Conservation (phyloP, 2,888 invertebrate genomes). For the Scrobipalpa costella region DNA sequence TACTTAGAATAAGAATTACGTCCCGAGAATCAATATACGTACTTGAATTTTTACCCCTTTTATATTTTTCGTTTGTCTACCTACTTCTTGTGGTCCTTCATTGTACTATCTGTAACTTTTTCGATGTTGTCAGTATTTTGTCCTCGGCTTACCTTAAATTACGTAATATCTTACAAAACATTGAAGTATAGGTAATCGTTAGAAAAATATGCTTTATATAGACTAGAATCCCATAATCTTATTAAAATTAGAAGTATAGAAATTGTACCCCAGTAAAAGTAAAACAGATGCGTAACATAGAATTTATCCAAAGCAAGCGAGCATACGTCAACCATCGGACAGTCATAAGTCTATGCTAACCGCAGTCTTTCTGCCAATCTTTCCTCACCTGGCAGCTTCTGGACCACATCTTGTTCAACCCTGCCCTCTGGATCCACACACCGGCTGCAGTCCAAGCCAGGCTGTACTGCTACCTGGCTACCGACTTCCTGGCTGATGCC, state of each 20-base stretch:
- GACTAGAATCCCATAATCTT: not conserved
- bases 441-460: conserved; percentile 97
- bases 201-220: too few species aligned
- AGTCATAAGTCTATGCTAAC: conserved; percentile 81
- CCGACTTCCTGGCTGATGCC: conserved; percentile 98
- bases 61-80: not conserved
- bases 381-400: conserved; percentile 97
- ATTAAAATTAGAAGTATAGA: too few species aligned
- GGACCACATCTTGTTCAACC: conserved; percentile 99
- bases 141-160: not conserved
- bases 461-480: conserved; percentile 98
- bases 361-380: conserved; percentile 94
- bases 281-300: too few species aligned
- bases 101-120: not conserved
- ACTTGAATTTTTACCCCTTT: too few species aligned
- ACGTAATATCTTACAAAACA: too few species aligned
- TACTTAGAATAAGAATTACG: too few species aligned
- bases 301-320: conserved; percentile 67
- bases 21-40: too few species aligned
- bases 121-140: not conserved
- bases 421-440: conserved; percentile 99
- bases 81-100: not conserved
- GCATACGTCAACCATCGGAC: conserved; percentile 74
- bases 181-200: too few species aligned
- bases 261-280: too few species aligned